These are phyloP conservation scores for Crotalus adamanteus DNA, from an alignment of 2,797 vertebrate genomes.

Conservation along the genomic window DNA sequence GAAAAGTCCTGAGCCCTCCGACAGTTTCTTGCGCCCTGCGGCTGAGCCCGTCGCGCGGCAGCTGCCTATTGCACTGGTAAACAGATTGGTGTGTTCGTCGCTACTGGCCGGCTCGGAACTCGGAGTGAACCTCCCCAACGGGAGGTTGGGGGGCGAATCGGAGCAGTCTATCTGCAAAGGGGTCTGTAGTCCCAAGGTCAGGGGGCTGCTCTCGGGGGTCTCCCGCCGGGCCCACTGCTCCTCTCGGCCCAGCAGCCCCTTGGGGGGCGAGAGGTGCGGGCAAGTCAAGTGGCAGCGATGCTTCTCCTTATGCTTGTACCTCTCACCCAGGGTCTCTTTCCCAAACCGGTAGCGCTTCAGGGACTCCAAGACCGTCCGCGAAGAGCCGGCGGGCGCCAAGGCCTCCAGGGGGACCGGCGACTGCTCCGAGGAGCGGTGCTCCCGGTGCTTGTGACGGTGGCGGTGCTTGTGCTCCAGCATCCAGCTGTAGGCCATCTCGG, in stretches of 20 bases:
- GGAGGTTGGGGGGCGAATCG: slow-evolving; percentile 64
- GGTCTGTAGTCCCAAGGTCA: slow-evolving; percentile 72
- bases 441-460: slow-evolving; percentile 87
- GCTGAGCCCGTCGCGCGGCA: slow-evolving; percentile 69
- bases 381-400: slow-evolving; percentile 64
- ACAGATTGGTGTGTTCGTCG: slow-evolving; percentile 88
- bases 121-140: slow-evolving; percentile 75
- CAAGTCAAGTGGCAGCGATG: slow-evolving; percentile 78
- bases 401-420: slow-evolving; percentile 71
- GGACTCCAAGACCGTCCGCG: slow-evolving; percentile 81
- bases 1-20: slow-evolving; percentile 72
- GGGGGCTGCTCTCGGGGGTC: slow-evolving; percentile 60
- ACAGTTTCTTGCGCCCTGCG: slow-evolving; percentile 74
- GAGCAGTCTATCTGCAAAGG: slow-evolving; percentile 78
- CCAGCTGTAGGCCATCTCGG: slow-evolving; percentile 86
- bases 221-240: slow-evolving; percentile 78
- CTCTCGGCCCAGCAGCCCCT: slow-evolving; percentile 73
- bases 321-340: slow-evolving; percentile 80
- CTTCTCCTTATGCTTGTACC: slow-evolving; percentile 90
- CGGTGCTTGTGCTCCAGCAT: slow-evolving; percentile 89
- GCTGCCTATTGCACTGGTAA: slow-evolving; percentile 85
- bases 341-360: slow-evolving; percentile 90
- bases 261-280: slow-evolving; percentile 79
- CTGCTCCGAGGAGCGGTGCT: slow-evolving; percentile 78
- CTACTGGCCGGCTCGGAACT: slow-evolving; percentile 69